Evolutionary conservation across 2,888 invertebrate species (phyloP), one percentile per base, ranked within the genome.

Genomic region (Tiphia femorata): DNA sequence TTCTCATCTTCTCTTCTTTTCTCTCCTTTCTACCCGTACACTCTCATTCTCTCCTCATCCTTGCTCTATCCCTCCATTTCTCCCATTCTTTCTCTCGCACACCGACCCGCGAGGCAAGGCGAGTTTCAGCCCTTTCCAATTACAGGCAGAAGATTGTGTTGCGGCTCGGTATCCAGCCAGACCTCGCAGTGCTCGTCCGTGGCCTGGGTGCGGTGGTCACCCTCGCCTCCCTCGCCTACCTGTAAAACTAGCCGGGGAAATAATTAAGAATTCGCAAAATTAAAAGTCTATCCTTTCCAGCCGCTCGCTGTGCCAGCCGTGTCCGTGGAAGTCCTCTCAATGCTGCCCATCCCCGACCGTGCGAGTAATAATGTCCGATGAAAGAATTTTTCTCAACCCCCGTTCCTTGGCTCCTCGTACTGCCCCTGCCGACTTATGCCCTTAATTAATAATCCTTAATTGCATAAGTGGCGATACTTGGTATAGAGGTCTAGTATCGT

Each of bases 191-290:
- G n/a, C n/a, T n/a, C n/a, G n/a, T n/a, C n/a, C n/a, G n/a, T n/a
- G n/a, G n/a, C n/a, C n/a, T n/a, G n/a, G n/a, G n/a, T n/a, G n/a
- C n/a, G n/a, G n/a, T n/a, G n/a, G n/a, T n/a, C n/a, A n/a, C n/a
- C n/a, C n/a, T n/a, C n/a, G n/a, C 35, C 49, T 27, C 30, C 47
- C 42, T 42, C 29, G 49, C 8, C 44, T 49, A 54, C 60, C 63
- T 69, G 70, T 69, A 67, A 73, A 75, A 75, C 68, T 73, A 64
- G 62, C 67, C 48, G 44, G 33, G 63, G 64, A 64, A 73, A 70
- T 76, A 77, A 75, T 76, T 76, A 75, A 71, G 62, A 73, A 76
- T 68, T 67, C 67, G 58, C 65, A 65, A 74, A 77, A 77, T 74
- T 75, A 73, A 76, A 77, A 73, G 72, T 70, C 70, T 70, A 70